Evolutionary conservation across 2,113 vertebrate genomes (phyloP).

Genomic region (Kryptolebias marmoratus): DNA sequence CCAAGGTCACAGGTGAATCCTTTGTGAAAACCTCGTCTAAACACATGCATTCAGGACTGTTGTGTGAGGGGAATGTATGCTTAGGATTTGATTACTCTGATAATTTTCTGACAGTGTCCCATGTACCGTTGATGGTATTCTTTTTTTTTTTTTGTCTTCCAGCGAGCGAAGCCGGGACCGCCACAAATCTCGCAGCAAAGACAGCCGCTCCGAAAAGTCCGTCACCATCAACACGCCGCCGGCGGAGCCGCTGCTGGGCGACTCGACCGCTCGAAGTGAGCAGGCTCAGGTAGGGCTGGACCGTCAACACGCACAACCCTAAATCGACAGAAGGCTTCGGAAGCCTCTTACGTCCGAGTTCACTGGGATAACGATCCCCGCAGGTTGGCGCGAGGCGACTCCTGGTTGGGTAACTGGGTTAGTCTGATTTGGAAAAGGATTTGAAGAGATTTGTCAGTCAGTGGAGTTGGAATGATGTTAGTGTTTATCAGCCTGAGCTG

Average conservation of each 20-base stretch:
- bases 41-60: no score
- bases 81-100: no score
- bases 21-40: no score
- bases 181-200: conserved; percentile 92
- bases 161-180: conserved; percentile 90
- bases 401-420: not conserved
- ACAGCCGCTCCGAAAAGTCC: conserved; percentile 92
- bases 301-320: not conserved
- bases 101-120: not conserved
- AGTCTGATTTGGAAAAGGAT: conserved; percentile 40
- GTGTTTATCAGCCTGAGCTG: conserved; percentile 42
- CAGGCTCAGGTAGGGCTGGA: conserved; percentile 85
- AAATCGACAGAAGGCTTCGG: not conserved
- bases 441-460: conserved; percentile 53
- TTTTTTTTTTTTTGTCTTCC: conserved; percentile 20
- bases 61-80: no score
- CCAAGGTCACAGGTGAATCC: no score
- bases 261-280: conserved; percentile 82
- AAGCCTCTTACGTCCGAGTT: not conserved
- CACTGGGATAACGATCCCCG: no score
- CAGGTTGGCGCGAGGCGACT: not conserved
- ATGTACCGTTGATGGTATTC: no score
- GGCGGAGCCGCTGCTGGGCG: conserved; percentile 86
- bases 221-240: conserved; percentile 92
- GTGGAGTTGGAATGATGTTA: conserved; percentile 53